Base-by-base conservation (phyloP, 1,140 invertebrate genomes). In the Zaprionus kolodkinae region DNA sequence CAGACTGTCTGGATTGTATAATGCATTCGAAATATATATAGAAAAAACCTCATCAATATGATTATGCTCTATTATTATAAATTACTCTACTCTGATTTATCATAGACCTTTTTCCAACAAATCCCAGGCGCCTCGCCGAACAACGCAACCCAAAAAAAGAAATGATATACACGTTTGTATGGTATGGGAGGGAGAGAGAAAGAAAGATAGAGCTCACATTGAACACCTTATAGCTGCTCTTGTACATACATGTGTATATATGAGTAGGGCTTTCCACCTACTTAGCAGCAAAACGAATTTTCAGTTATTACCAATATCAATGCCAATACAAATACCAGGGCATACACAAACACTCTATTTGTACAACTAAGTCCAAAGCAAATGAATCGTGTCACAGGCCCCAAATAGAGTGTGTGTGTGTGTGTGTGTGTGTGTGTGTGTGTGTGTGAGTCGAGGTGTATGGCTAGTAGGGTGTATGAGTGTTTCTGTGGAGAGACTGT, bases 271-370 rank as follows among this genome's bases (percentile, higher is more conserved):
- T 85, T 85, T 84, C 27, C 33, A 30, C 30, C 56, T 62, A 65
- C 72, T 63, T 74, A 73, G 56, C 45, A 78, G 61, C 73, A 59
- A 79, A 50, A 50, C 76, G 73, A 87, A 69, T 73, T 88, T 88
- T 79, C 55, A 73, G 80, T 76, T 88, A 84, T 87, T 88, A 88
- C 77, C 81, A 81, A 88, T 89, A 89, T 88, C 85, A 75, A 68
- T 80, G 77, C 65, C 85, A 87, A 88, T 87, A 83, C 79, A 89
- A 80, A 88, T 75, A 89, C 27, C 36, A 67, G 35, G 38, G 33
- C 48, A 67, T 52, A 66, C 60, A 76, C 25, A 72, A 35, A 77
- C 25, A 68, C 43, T 64, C 45, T 85, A 80, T 88, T 88, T 88
- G 64, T 60, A 71, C 74, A 88, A 84, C 80, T 88, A 84, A 88